Base-by-base conservation (phyloP, 1,140 invertebrate genomes). In the Aphaenogaster rudis region DNA sequence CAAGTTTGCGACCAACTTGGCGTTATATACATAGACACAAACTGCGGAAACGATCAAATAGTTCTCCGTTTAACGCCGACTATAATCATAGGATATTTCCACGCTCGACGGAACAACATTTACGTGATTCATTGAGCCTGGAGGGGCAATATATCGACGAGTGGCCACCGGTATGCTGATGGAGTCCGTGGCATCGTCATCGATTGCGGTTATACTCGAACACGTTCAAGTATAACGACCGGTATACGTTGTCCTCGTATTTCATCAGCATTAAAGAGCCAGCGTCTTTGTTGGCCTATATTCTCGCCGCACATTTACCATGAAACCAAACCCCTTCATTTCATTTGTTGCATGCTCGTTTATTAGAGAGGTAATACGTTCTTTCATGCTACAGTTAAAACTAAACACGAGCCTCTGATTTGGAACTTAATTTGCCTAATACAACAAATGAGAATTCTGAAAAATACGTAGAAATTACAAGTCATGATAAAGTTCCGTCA, bases 161-260 rank as follows among this genome's bases (percentile, higher is more conserved):
- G 69, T 33, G 42, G 28, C 76, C 28, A 36, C 33, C 13, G 88
- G 88, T 86, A 90, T 89, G 88, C 72, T 69, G 71, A 88, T 81
- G 81, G 88, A 89, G 86, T 84, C 76, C 67, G 66, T 45, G 84
- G 85, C 63, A 72, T 87, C 76, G 88, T 87, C 88, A 89, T 89
- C 78, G 88, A 90, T 90, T 87, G 71, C 45, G 78, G 72, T 48
- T 64, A 52, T 15, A 48, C 61, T 45, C 71, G 54, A 57, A 76
- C 59, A 64, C 61, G 81, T 59, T 85, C 67, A 28, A 33, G 71
- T 88, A 72, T 59, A 67, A 71, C 82, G 57, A 76, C 45, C 45
- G 8, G 80, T 63, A 11, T 74, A 74, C 82, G 36, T 21, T 66
- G 82, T 79, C 82, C 74, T 66, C 74, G 82, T 79, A 86, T 86